Evolutionary conservation across 2,113 vertebrate species (phyloP), one percentile per base, ranked within the genome.

Genomic region (Istiophorus platypterus): DNA sequence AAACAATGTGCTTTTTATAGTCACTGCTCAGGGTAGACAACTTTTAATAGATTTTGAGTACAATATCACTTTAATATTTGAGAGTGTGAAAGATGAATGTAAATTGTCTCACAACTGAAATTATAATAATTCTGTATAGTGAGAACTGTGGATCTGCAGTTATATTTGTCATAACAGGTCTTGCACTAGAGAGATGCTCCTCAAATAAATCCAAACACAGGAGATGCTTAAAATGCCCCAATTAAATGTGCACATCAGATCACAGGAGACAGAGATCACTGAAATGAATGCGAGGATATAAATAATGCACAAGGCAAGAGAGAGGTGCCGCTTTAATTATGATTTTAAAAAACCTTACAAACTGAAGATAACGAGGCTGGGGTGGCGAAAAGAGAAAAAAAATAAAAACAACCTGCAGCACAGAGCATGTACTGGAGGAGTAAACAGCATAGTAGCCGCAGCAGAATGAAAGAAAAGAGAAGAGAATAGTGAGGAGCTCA

Each of bases 291-390:
- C 14, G n/a, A 51, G 34, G 29, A 56, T 18, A 81, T 80, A 59
- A 41, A 72, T 76, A 76, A 72, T 76, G 66, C n/a, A 85, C 31
- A 39, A 72, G 47, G 12, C 10, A 22, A 62, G 39, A 54, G 14
- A 62, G 39, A 54, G 14, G 34, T 66, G 37, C 12, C 27, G 39
- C 9, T 52, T 76, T 80, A 62, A 80, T 76, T 69, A 57, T 72
- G 47, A 67, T 64, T 9, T 80, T 29, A 70, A n/a, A 81, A 64
- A 56, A 67, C 18, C 24, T 63, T 47, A 57, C 29, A 78, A 64
- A 66, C 31, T 39, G 49, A 85, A 37, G 70, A 67, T 37, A 3
- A 54, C 5, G 27, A 41, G 51, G 37, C 41, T 15, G 66, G 22
- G 39, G 72, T 0, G 6, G 27, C 18, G 47, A 14, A n/a, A 6